These are phyloP conservation scores for Platycnemis pennipes DNA, from an alignment of 2,888 invertebrate species.

Conservation along the genomic window DNA sequence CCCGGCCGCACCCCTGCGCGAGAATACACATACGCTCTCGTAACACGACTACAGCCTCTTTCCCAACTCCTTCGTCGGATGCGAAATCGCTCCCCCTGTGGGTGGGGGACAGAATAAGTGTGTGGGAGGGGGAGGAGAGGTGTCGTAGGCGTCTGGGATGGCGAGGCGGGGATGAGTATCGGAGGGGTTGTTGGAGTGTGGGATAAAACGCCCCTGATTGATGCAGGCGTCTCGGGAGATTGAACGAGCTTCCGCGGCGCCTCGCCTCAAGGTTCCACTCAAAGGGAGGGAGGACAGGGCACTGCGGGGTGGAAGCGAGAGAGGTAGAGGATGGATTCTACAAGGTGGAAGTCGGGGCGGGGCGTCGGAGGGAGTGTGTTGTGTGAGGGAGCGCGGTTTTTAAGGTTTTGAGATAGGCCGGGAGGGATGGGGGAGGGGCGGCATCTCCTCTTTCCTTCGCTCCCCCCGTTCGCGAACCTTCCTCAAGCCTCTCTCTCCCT, in stretches of 20 bases:
- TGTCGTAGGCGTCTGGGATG: neutral
- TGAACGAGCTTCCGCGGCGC: slow-evolving; percentile 44
- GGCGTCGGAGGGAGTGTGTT: neutral
- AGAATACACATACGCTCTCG: neutral
- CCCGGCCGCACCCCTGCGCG: neutral
- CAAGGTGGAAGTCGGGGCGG: neutral
- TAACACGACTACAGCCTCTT: neutral
- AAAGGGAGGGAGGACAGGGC: neutral
- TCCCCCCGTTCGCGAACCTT: neutral
- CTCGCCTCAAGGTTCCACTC: slow-evolving; percentile 37
- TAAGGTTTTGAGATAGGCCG: slow-evolving; percentile 30
- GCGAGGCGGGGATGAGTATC: neutral
- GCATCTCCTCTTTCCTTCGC: neutral
- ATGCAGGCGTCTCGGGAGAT: slow-evolving; percentile 57
- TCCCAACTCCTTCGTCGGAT: slow-evolving; percentile 20
- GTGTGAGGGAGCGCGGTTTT: neutral
- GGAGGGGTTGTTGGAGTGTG: neutral
- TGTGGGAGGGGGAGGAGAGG: neutral
- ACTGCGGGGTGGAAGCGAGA: neutral
- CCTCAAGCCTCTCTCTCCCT: neutral
- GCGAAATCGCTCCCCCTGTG: slow-evolving; percentile 28
- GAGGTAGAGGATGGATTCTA: slow-evolving; percentile 10
- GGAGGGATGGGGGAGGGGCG: neutral
- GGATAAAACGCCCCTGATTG: slow-evolving; percentile 56
- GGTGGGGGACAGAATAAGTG: neutral